Evolutionary conservation across 2,113 vertebrate species (phyloP).

Genomic region (Cryptotis parvus): DNA sequence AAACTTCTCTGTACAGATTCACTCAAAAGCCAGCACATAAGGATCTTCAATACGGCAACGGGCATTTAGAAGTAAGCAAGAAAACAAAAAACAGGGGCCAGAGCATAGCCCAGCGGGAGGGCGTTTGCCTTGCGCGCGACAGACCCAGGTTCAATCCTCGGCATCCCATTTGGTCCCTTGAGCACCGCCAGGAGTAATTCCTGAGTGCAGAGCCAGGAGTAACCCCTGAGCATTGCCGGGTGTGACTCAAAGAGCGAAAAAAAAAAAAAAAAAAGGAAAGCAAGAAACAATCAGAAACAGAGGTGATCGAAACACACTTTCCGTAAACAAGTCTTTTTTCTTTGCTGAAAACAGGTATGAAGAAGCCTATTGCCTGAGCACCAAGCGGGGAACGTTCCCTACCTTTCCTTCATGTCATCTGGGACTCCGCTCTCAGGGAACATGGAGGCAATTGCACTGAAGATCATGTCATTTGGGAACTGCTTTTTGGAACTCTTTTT

Average conservation of each 20-base stretch:
- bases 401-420: constrained; percentile 98
- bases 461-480: constrained; percentile 97
- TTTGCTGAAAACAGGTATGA: background rate
- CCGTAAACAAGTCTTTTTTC: background rate
- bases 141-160: no score
- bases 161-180: no score
- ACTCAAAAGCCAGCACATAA: background rate
- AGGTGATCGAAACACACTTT: background rate
- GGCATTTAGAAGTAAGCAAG: background rate
- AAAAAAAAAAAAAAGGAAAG: no score
- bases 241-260: no score
- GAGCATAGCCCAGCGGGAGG: no score
- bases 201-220: no score
- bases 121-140: no score
- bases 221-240: no score
- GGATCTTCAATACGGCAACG: background rate
- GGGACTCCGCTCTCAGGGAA: constrained; percentile 98
- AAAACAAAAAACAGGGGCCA: background rate
- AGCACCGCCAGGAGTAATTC: no score
- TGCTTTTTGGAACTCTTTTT: constrained; percentile 92
- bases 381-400: constrained; percentile 74
- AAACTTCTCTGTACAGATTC: background rate
- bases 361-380: background rate
- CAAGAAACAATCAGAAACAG: background rate
- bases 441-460: constrained; percentile 97